Conservation (phyloP, 2,797 vertebrate species). For the Spondyliosoma cantharus region DNA sequence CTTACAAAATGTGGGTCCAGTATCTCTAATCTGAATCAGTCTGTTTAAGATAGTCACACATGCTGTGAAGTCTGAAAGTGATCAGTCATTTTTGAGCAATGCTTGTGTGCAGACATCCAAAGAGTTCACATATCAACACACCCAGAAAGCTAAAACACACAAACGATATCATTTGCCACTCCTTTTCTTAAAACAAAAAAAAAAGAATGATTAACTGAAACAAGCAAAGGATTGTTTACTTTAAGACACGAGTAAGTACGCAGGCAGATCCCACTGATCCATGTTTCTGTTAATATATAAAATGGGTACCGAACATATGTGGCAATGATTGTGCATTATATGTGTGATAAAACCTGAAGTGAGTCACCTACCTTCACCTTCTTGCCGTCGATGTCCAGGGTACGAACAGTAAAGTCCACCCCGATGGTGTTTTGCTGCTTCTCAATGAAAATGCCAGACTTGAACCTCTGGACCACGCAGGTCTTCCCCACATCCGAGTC, state of each 20-base stretch:
- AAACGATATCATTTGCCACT: constrained; percentile 4
- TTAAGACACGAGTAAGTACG: constrained; percentile 2
- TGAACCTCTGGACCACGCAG: constrained; percentile 94
- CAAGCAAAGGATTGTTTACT: constrained; percentile 17
- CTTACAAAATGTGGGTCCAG: not conserved
- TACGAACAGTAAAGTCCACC: constrained; percentile 95
- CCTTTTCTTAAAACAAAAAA: constrained; percentile 14
- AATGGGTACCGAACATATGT: not conserved
- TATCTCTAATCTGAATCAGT: not conserved
- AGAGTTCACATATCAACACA: constrained; percentile 44
- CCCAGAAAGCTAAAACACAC: constrained; percentile 68
- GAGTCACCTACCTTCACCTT: constrained; percentile 89
- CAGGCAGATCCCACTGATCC: not conserved
- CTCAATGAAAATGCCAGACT: constrained; percentile 89
- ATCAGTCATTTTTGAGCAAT: not conserved
- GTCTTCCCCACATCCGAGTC: constrained; percentile 98
- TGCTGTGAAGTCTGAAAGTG: not conserved
- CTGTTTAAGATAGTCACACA: not conserved
- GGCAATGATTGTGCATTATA: not conserved
- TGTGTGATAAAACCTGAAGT: not conserved
- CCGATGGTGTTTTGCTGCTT: constrained; percentile 96
- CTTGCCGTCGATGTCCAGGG: constrained; percentile 91
- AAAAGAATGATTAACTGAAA: constrained; percentile 9
- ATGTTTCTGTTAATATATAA: not conserved
- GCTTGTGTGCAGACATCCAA: not conserved